phyloP scores from a whole-genome alignment of 2,888 invertebrate species.

The Dusona sp. region DNA sequence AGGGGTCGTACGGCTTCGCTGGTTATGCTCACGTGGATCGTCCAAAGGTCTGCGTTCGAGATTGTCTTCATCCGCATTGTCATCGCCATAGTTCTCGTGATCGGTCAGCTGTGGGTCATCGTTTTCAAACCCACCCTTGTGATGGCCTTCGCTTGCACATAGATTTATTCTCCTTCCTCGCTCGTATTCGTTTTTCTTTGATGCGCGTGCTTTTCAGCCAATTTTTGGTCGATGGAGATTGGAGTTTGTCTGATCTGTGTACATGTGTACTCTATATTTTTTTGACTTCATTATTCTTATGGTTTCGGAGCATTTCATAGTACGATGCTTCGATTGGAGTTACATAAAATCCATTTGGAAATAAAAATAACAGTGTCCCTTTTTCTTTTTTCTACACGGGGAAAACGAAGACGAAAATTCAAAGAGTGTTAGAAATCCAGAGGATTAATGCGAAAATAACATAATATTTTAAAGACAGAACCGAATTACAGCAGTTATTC shows the following conservation, averaged over 20 bases:
- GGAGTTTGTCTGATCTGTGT: background rate
- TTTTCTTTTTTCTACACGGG: no score
- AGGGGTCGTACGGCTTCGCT: constrained; percentile 55
- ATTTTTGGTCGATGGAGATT: background rate
- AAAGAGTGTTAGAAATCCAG: no score
- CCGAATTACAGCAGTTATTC: no score
- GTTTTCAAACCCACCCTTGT: constrained; percentile 10
- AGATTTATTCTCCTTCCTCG: background rate
- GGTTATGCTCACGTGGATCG: constrained; percentile 10
- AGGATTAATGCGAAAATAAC: no score
- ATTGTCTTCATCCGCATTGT: constrained; percentile 59
- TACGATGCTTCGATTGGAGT: no score
- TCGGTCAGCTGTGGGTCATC: constrained; percentile 59
- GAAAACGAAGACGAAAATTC: no score
- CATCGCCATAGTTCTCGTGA: constrained; percentile 52
- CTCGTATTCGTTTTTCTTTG: background rate
- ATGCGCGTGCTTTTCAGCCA: background rate
- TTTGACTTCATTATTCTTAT: no score
- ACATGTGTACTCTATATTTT: no score
- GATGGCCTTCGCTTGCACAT: constrained; percentile 2
- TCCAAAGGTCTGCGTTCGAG: constrained; percentile 26
- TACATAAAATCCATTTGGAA: background rate
- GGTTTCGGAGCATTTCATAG: no score
- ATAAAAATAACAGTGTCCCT: background rate
- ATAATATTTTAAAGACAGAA: no score